phyloP scores from a whole-genome alignment of 2,113 vertebrate species.

The Campylomormyrus numenius region DNA sequence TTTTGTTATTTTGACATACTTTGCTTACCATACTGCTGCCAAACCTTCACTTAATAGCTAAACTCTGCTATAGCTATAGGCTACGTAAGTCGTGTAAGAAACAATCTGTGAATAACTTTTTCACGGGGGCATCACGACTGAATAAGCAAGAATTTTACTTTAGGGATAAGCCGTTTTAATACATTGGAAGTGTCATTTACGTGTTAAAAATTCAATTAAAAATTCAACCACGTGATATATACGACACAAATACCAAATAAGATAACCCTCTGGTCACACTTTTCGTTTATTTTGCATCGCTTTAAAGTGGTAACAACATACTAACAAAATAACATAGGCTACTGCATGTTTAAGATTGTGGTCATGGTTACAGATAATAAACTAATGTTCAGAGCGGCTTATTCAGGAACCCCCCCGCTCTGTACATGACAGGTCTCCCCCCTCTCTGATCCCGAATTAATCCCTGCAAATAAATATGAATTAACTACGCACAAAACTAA shows the following conservation, averaged over 20 bases:
- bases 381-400: neutral
- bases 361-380: neutral
- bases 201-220: neutral
- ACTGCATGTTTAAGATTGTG: neutral
- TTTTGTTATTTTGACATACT: neutral
- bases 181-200: neutral
- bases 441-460: neutral
- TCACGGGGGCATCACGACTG: neutral
- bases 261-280: neutral
- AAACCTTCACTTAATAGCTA: neutral
- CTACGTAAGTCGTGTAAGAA: neutral
- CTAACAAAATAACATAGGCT: neutral
- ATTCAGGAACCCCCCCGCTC: neutral
- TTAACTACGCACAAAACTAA: neutral
- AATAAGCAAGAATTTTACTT: neutral
- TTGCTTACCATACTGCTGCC: neutral
- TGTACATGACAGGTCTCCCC: neutral
- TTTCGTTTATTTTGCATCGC: neutral
- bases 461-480: neutral
- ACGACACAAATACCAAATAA: neutral
- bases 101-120: neutral
- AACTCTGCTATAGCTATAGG: neutral
- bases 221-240: neutral
- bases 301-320: neutral
- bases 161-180: neutral